Evolutionary conservation across 2,888 invertebrate genomes (phyloP), one percentile per base, ranked within the genome.

Genomic region (Erebia epiphron): DNA sequence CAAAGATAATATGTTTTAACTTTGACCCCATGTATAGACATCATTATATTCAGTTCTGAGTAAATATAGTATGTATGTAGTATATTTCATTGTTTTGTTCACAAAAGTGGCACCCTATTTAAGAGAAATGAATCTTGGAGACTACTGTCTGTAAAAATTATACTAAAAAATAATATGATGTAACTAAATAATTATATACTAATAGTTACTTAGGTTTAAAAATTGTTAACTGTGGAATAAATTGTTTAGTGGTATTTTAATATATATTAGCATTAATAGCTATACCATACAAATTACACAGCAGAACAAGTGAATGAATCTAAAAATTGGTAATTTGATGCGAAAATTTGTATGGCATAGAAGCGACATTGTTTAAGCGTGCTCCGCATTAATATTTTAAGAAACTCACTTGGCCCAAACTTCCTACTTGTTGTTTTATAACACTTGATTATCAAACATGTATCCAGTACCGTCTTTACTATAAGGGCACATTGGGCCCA

Each of bases 121-220:
- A 52, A 60, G 69, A 62, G 14, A 72, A 74, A 72, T 70, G 72
- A 69, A 73, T 74, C 82, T 79, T 75, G 78, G 79, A 83, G 83
- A 87, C 86, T 83, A 80, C 79, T 71, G 82, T 85, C 83, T 87
- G 85, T 88, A 86, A 83, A 88, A 89, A 85, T 82, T 86, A 84
- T 87, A 86, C 79, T 85, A 83, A 86, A 79, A 77, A 75, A 46
- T 66, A 52, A 35, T 52, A n/a, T 62, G 52, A 76, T 83, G 83
- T 84, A 80, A 80, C 82, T 81, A 81, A 79, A 80, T 80, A 81
- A 75, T 82, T 77, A 79, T 80, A n/a, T n/a, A n/a, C n/a, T n/a
- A 76, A 78, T 82, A 82, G 82, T 81, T 80, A 77, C 79, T 80
- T 87, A 86, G 82, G 80, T 84, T 83, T 80, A 79, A 80, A 82